Evolutionary conservation across 2,888 invertebrate genomes (phyloP).

Genomic region (Chrysodeixis includens): DNA sequence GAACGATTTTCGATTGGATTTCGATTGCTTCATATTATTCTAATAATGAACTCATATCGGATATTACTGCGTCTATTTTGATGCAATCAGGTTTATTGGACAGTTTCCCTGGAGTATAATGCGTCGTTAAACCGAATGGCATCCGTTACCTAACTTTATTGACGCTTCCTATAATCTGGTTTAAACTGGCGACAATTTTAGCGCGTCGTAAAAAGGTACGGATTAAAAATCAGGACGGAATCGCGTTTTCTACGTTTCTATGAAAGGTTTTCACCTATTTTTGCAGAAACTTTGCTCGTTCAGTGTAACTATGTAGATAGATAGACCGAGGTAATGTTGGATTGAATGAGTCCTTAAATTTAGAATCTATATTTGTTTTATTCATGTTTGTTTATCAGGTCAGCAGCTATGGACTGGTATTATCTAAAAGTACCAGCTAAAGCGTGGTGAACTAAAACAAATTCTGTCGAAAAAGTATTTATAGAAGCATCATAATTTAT

Average conservation of each 20-base stretch:
- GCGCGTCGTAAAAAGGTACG: background rate
- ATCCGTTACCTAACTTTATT: constrained; percentile 71
- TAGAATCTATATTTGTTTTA: no score
- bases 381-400: no score
- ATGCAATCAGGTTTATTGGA: constrained; percentile 63
- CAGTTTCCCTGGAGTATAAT: constrained; percentile 64
- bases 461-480: no score
- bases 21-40: constrained; percentile 65
- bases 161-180: constrained; percentile 52
- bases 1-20: constrained; percentile 63
- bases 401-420: no score
- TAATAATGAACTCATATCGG: constrained; percentile 66
- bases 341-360: no score
- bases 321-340: no score
- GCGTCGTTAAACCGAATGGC: constrained; percentile 60
- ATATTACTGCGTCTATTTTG: constrained; percentile 65
- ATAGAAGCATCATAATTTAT: no score
- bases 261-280: background rate
- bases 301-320: background rate
- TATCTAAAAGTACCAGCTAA: no score
- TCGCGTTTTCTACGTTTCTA: background rate
- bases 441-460: no score
- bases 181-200: constrained; percentile 18
- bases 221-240: constrained; percentile 1
- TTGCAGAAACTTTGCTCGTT: background rate